phyloP scores from a whole-genome alignment of 2,888 invertebrate species.

The Euphydryas editha region DNA sequence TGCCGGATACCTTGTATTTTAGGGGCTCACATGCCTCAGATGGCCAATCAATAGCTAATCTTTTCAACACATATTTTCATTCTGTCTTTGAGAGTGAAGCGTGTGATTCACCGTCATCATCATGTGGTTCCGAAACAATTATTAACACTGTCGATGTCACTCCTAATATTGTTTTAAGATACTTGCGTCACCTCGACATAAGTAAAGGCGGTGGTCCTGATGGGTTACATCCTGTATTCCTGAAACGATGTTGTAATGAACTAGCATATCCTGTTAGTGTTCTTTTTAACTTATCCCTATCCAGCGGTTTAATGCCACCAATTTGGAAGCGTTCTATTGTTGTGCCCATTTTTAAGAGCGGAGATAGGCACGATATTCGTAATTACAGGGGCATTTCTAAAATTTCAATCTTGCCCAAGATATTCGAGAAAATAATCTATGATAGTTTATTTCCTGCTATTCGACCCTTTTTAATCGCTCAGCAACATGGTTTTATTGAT shows the following conservation, averaged over 20 bases:
- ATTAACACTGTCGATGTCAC: neutral
- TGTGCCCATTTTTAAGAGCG: constrained; percentile 21
- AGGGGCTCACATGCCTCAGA: neutral
- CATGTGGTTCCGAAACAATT: neutral
- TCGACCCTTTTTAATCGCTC: neutral
- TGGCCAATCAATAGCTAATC: constrained; percentile 3
- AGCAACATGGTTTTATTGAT: constrained; percentile 1
- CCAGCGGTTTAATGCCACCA: neutral
- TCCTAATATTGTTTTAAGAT: neutral
- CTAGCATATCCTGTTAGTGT: neutral
- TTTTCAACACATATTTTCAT: neutral
- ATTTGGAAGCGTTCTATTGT: neutral
- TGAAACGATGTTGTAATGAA: neutral
- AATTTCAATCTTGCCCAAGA: constrained; percentile 9
- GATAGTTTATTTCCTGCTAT: neutral
- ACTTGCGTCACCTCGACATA: neutral
- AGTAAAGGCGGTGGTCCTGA: constrained; percentile 1
- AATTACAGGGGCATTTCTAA: constrained; percentile 16
- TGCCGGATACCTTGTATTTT: constrained; percentile 6
- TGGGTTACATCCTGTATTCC: neutral
- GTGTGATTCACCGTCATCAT: neutral
- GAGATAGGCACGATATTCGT: constrained; percentile 12
- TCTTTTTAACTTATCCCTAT: neutral
- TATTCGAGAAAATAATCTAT: constrained; percentile 12
- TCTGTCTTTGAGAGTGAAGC: constrained; percentile 4